Base-by-base conservation (phyloP, 2,113 vertebrate species). In the Rana temporaria region DNA sequence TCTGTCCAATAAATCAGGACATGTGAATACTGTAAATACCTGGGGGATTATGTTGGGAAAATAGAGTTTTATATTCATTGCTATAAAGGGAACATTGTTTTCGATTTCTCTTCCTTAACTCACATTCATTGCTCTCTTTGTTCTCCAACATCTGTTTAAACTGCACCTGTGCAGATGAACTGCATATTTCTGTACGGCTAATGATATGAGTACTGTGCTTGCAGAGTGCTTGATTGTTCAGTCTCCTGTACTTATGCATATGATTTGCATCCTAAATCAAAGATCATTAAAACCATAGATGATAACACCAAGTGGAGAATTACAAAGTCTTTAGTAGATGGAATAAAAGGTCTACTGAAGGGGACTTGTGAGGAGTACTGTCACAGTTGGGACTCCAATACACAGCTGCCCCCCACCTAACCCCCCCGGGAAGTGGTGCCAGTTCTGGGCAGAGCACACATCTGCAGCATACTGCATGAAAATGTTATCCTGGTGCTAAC, bases 181-280 rank as follows among this genome's bases (percentile, higher is more conserved):
- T 73, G 65, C 66, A 55, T 79, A 81, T 62, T 65, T 74, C 76
- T 85, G 83, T 88, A 84, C 52, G 7, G 86, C 8, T 90, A 90
- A 90, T 87, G 83, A 88, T 78, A 87, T 89, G 86, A 89, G 84
- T 88, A 85, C 85, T 73, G 60, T 78, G 73, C 85, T 6, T 75
- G 72, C 17, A 56, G 72, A 86, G 85, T 86, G 72, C 16, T 64
- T 79, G 73, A 88, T 89, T 89, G 86, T 84, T 87, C 71, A 84
- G 24, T 78, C 82, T 86, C 71, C 81, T 74, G 73, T 88, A 74
- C 78, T 81, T 87, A 87, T 72, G 67, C 85, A 90, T 92, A 86
- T 89, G 75, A 90, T 91, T 87, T 89, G 64, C 87, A 81, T 84
- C 48, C 60, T 76, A 75, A 86, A 79, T 69, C 82, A 73, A 57